phyloP scores from a whole-genome alignment of 1,140 invertebrate genomes.

The Drosophila baimaii region DNA sequence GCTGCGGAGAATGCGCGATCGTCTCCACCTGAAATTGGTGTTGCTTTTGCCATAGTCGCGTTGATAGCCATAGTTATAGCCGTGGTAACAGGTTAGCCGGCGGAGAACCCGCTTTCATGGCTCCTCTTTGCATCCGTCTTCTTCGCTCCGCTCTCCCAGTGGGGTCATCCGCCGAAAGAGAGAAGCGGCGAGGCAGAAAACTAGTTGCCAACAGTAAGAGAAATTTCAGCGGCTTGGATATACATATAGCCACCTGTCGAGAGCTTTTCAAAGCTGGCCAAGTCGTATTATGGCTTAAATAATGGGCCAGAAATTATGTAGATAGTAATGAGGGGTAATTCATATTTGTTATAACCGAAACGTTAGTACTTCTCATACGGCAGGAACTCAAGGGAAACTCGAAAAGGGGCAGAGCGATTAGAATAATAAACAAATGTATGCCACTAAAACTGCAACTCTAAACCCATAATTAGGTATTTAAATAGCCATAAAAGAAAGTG shows the following conservation, averaged over 20 bases:
- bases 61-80: conserved; percentile 33
- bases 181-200: conserved; percentile 1
- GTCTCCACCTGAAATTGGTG: conserved; percentile 34
- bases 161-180: conserved; percentile 12
- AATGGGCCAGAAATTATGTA: conserved; percentile 14
- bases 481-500: background rate
- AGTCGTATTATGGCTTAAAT: conserved; percentile 9
- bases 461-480: background rate
- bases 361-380: background rate
- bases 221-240: conserved; percentile 5
- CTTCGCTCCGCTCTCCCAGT: conserved; percentile 8
- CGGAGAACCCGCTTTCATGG: conserved; percentile 53
- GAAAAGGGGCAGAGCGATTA: background rate
- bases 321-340: conserved; percentile 19
- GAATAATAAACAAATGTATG: background rate
- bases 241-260: conserved; percentile 24
- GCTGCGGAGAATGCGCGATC: conserved; percentile 55
- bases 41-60: conserved; percentile 59
- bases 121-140: conserved; percentile 37
- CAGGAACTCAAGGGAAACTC: background rate
- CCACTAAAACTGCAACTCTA: background rate
- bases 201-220: conserved; percentile 22
- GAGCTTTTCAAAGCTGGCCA: conserved; percentile 15
- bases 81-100: conserved; percentile 62
- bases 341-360: conserved; percentile 7